Evolutionary conservation across 2,888 invertebrate genomes (phyloP), one percentile per base, ranked within the genome.

Genomic region (Stratiomys singularior): DNA sequence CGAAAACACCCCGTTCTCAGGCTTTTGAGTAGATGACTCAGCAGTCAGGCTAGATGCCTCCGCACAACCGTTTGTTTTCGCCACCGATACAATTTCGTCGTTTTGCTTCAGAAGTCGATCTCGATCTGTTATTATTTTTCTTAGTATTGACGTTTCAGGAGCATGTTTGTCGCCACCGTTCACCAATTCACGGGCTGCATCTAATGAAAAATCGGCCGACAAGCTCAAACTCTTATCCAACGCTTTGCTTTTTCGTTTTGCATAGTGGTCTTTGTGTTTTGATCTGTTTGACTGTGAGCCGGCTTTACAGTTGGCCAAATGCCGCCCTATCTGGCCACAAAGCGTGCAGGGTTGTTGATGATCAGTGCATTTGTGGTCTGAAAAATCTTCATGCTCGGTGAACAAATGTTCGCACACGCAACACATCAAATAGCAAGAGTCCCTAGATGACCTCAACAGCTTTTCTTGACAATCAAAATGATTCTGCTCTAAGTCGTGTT

Each of bases 321-420:
- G 88, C 0, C 84, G 81, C 1, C 85, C 86, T 76, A 85, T 86
- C 71, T 86, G 83, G 2, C 86, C 86, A 80, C 88, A 88, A 18
- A 85, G 47, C 0, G 82, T 76, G 79, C 88, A 88, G 0, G 86
- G 84, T 79, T 85, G 84, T 78, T 86, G 84, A 27, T 84, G 84
- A 58, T 86, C 83, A 60, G 83, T 78, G 83, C 94, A 95, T 83
- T 91, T 90, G 85, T 95, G 95, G 83, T 91, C 90, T 81, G 91
- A 92, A 87, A 94, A 94, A 84, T 93, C 91, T 85, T 93, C 93
- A 82, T 91, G 90, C 84, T 93, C 93, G 81, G 90, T 91, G 86
- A 94, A 95, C 47, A 93, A 91, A 85, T 92, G 91, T 85, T 94
- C 93, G 88, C 95, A 95, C 47, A 90, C 90, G 88, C 94, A 94